A percentile compares a stretch with the other conserved stretches of the same genome.
Conservation (phyloP, 2,888 invertebrate species). For the Apodemia duryi region DNA sequence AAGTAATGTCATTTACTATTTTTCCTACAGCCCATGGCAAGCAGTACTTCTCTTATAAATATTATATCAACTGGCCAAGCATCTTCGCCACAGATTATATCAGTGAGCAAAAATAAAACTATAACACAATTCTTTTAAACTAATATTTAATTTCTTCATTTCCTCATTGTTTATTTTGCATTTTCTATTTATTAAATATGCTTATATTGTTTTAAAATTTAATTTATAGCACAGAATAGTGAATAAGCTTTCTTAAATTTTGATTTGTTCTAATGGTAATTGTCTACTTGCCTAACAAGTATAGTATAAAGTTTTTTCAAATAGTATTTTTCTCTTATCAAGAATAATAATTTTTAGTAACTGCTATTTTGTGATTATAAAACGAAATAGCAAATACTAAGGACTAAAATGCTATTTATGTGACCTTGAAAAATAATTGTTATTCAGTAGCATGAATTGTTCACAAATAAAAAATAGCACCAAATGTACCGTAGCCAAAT, state of each 20-base stretch:
- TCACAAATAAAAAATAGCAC: no score
- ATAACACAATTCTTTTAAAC: constrained; percentile 40
- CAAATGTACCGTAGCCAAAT: no score
- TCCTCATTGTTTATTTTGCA: constrained; percentile 28
- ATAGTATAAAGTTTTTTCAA: no score
- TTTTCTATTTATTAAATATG: constrained; percentile 23
- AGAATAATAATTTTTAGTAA: no score
- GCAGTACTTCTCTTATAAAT: constrained; percentile 75
- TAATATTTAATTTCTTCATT: constrained; percentile 34
- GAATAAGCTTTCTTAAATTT: background rate
- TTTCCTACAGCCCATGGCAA: constrained; percentile 65
- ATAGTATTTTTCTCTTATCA: no score
- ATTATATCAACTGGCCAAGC: constrained; percentile 75
- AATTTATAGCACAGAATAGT: constrained; percentile 3
- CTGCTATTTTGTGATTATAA: no score
- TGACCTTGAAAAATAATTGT: no score
- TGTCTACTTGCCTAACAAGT: no score
- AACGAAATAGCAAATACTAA: no score
- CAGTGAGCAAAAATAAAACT: constrained; percentile 61
- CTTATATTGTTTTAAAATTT: constrained; percentile 19
- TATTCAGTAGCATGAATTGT: no score
- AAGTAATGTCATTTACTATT: constrained; percentile 31
- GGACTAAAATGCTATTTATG: constrained; percentile 1
- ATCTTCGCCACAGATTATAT: constrained; percentile 66
- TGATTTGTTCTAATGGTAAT: background rate